These are phyloP conservation scores for Opisthocomus hoazin DNA, from an alignment of 2,113 vertebrate species.

Conservation along the genomic window DNA sequence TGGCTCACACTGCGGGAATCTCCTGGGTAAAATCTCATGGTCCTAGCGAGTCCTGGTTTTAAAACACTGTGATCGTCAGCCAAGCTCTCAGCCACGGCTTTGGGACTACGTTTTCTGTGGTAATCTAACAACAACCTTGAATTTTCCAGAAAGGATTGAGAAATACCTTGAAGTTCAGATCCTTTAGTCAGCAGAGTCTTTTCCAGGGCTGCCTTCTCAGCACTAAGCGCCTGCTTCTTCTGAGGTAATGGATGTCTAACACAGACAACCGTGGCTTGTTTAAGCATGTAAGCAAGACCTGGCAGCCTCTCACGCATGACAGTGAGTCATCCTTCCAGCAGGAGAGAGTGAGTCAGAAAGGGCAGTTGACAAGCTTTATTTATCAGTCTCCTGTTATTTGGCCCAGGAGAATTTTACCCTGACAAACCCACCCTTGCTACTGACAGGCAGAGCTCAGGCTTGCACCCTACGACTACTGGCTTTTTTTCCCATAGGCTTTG, in stretches of 20 bases:
- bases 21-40: not conserved
- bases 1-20: not conserved
- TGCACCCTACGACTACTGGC: not conserved
- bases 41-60: not conserved
- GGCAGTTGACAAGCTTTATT: constrained; percentile 47
- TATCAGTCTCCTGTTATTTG: constrained; percentile 47
- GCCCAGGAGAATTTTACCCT: constrained; percentile 16
- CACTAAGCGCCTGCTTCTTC: not conserved
- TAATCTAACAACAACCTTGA: constrained; percentile 16
- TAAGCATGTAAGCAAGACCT: constrained; percentile 47
- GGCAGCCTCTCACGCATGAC: constrained; percentile 35
- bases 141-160: constrained; percentile 41
- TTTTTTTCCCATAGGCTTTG: not conserved
- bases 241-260: not conserved
- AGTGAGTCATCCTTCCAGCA: constrained; percentile 53
- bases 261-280: constrained; percentile 21
- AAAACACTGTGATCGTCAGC: not conserved
- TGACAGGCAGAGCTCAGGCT: constrained; percentile 9
- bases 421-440: constrained; percentile 43
- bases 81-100: not conserved
- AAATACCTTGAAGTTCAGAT: constrained; percentile 39
- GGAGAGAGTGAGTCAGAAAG: constrained; percentile 66
- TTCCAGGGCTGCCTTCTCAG: constrained; percentile 23
- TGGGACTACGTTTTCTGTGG: not conserved
- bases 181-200: constrained; percentile 46